phyloP scores from a whole-genome alignment of 1,140 invertebrate species.

The Branchinecta lynchi region DNA sequence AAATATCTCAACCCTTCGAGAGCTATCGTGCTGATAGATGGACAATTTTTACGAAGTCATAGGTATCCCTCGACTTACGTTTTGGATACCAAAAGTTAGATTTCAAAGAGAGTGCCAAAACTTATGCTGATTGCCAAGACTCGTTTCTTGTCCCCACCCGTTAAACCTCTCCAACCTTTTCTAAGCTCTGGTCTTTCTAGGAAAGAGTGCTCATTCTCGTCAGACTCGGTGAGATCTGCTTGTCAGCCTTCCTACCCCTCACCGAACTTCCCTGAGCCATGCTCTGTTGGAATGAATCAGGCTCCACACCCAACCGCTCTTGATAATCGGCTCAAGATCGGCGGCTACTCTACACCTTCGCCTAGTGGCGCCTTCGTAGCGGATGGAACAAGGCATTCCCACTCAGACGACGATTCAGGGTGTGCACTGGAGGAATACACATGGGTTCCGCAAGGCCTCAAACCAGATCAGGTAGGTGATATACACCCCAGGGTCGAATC shows the following conservation, averaged over 20 bases:
- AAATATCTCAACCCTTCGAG: too few species aligned
- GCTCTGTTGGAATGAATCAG: not conserved
- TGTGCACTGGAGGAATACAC: slow-evolving; percentile 95
- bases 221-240: not conserved
- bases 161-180: too few species aligned
- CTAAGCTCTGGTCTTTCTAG: not conserved
- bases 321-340: not conserved
- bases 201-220: slow-evolving; percentile 9
- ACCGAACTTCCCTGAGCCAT: not conserved
- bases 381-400: slow-evolving; percentile 69
- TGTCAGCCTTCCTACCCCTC: not conserved
- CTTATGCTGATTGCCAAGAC: too few species aligned
- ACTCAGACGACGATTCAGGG: slow-evolving; percentile 90
- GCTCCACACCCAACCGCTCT: not conserved
- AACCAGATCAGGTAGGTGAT: slow-evolving; percentile 75
- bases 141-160: too few species aligned
- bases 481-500: not conserved
- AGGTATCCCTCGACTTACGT: too few species aligned
- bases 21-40: too few species aligned
- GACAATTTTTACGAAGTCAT: too few species aligned
- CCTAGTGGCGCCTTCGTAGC: slow-evolving; percentile 22
- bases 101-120: too few species aligned
- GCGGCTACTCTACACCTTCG: not conserved
- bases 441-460: slow-evolving; percentile 87
- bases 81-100: too few species aligned